These are phyloP conservation scores for Troides oblongomaculatus DNA, from an alignment of 2,888 invertebrate genomes.

Conservation along the genomic window DNA sequence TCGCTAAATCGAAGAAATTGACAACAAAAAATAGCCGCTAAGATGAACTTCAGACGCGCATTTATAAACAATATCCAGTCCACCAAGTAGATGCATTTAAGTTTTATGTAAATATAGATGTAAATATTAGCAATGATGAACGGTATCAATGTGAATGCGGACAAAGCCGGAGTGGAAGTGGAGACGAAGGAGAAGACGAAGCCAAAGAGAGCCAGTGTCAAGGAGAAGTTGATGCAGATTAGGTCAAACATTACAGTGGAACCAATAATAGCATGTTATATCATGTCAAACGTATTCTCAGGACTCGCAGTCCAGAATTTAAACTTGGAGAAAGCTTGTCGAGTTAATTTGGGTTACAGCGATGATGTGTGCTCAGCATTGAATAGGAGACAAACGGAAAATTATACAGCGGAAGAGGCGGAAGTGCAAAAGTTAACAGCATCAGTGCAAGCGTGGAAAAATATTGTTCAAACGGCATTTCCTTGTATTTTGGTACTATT, in stretches of 20 bases:
- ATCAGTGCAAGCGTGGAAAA: constrained; percentile 80
- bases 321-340: constrained; percentile 91
- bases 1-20: neutral
- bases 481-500: constrained; percentile 79
- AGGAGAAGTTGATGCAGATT: constrained; percentile 73
- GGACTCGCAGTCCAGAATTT: constrained; percentile 90
- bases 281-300: constrained; percentile 84
- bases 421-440: constrained; percentile 82
- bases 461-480: constrained; percentile 77
- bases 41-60: constrained; percentile 10
- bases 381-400: constrained; percentile 85
- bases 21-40: neutral
- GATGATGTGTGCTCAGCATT: constrained; percentile 87
- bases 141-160: constrained; percentile 60
- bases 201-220: constrained; percentile 55
- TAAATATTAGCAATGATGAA: constrained; percentile 59
- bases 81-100: constrained; percentile 21
- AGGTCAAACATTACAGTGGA: constrained; percentile 83
- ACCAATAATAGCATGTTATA: constrained; percentile 84
- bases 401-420: constrained; percentile 83
- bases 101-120: constrained; percentile 10
- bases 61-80: constrained; percentile 4
- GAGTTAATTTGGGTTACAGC: constrained; percentile 88
- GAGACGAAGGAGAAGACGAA: constrained; percentile 54
- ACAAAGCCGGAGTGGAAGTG: constrained; percentile 55